A percentile compares a stretch with the other conserved stretches of the same genome.
Evolutionary conservation across 2,797 vertebrate genomes (phyloP).

Genomic region (Eulemur albifrons): DNA sequence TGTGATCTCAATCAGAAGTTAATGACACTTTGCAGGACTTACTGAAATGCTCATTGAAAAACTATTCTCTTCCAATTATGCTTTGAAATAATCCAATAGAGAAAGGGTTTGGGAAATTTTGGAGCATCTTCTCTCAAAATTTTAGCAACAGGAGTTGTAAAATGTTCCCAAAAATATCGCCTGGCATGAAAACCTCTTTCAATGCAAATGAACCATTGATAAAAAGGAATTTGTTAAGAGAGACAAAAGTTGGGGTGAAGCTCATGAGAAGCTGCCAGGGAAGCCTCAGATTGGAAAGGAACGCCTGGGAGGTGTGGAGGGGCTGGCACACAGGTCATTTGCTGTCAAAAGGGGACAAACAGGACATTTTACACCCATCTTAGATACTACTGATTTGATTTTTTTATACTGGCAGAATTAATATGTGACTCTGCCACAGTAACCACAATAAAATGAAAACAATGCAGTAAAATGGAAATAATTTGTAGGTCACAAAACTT

Average conservation of each 20-base stretch:
- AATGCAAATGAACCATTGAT: constrained; percentile 74
- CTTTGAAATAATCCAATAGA: constrained; percentile 42
- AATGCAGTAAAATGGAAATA: not conserved
- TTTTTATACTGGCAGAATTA: not conserved
- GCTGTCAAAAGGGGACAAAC: not conserved
- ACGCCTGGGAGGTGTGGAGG: no score
- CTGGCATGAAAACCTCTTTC: constrained; percentile 68
- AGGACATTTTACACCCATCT: not conserved
- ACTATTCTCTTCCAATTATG: not conserved
- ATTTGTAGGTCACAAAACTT: not conserved
- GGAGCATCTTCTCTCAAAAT: constrained; percentile 59
- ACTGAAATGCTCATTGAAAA: constrained; percentile 40
- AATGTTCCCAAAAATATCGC: constrained; percentile 69
- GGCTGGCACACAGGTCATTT: not conserved
- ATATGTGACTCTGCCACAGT: not conserved
- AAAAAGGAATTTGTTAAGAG: constrained; percentile 57
- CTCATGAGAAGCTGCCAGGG: constrained; percentile 58
- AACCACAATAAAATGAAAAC: not conserved
- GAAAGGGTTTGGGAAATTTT: constrained; percentile 19
- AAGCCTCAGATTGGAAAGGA: not conserved
- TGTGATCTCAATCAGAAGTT: not conserved
- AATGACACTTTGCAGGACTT: not conserved
- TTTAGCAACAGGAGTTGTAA: constrained; percentile 69
- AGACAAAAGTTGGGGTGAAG: constrained; percentile 47
- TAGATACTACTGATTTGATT: not conserved